phyloP scores from a whole-genome alignment of 1,140 invertebrate species.

The Stenopsyche tienmushanensis region DNA sequence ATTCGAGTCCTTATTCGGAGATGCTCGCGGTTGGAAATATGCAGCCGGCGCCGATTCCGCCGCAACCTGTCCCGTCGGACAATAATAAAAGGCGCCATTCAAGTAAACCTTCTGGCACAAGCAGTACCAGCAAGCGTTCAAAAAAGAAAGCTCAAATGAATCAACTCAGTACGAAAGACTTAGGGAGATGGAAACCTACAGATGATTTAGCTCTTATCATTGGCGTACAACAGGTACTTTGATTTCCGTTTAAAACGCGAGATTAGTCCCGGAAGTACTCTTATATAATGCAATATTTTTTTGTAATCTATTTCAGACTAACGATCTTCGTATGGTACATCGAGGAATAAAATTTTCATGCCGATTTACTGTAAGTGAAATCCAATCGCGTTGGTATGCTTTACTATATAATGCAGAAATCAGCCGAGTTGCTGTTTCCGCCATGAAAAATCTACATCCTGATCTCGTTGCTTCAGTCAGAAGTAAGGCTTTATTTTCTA shows the following conservation, averaged over 20 bases:
- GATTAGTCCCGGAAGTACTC: neutral
- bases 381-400: slow-evolving; percentile 95
- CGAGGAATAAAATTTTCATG: slow-evolving; percentile 94
- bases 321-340: slow-evolving; percentile 84
- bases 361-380: slow-evolving; percentile 89
- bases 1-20: slow-evolving; percentile 58
- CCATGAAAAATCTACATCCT: slow-evolving; percentile 91
- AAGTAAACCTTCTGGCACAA: slow-evolving; percentile 48
- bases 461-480: slow-evolving; percentile 86
- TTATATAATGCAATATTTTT: slow-evolving; percentile 38
- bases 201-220: slow-evolving; percentile 94
- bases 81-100: slow-evolving; percentile 44
- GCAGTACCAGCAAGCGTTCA: slow-evolving; percentile 48
- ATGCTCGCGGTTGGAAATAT: slow-evolving; percentile 45
- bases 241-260: neutral
- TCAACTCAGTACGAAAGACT: slow-evolving; percentile 74
- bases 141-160: slow-evolving; percentile 63
- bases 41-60: slow-evolving; percentile 38
- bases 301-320: slow-evolving; percentile 64
- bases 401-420: slow-evolving; percentile 89
- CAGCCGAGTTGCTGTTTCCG: slow-evolving; percentile 82
- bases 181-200: slow-evolving; percentile 94
- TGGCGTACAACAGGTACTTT: slow-evolving; percentile 83
- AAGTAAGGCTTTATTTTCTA: slow-evolving; percentile 85
- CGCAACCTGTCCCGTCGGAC: slow-evolving; percentile 45